Conservation (phyloP, 2,113 vertebrate genomes). For the Elephas maximus region DNA sequence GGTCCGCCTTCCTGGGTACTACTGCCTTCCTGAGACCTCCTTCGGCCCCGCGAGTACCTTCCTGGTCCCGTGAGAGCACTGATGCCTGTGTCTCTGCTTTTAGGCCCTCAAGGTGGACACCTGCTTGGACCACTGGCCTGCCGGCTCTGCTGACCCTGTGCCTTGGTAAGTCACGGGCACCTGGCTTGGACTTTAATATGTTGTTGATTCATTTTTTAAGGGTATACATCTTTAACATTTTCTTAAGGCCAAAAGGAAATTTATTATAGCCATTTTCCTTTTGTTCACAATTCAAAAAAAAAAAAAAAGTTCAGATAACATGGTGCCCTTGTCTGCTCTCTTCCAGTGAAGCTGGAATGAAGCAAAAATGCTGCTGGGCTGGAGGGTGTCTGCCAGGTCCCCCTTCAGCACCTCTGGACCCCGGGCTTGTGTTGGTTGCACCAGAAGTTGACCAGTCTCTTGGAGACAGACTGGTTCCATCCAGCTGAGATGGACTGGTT, state of each 20-base stretch:
- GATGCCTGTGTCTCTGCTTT: neutral
- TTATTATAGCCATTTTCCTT: neutral
- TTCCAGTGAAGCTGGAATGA: neutral
- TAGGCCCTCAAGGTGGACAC: neutral
- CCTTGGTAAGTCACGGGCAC: constrained; percentile 28
- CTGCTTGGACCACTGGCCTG: neutral
- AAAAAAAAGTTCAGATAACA: neutral
- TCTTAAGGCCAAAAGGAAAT: neutral
- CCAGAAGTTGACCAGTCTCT: neutral
- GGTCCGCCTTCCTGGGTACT: rapidly evolving
- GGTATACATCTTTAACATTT: rapidly evolving
- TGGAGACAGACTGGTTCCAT: rapidly evolving
- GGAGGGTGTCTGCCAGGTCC: neutral
- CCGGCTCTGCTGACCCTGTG: neutral
- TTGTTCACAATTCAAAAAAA: neutral
- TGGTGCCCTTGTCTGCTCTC: neutral
- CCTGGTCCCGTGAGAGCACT: rapidly evolving
- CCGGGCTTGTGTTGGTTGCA: neutral
- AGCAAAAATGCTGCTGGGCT: too few relatives aligned
- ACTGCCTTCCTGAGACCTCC: too few relatives aligned
- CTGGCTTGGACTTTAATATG: rapidly evolving
- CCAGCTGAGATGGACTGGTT: neutral
- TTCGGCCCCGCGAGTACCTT: rapidly evolving
- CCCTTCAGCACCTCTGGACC: neutral
- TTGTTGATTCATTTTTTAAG: neutral